phyloP scores from a whole-genome alignment of 2,797 vertebrate genomes.

The Nothura maculosa region DNA sequence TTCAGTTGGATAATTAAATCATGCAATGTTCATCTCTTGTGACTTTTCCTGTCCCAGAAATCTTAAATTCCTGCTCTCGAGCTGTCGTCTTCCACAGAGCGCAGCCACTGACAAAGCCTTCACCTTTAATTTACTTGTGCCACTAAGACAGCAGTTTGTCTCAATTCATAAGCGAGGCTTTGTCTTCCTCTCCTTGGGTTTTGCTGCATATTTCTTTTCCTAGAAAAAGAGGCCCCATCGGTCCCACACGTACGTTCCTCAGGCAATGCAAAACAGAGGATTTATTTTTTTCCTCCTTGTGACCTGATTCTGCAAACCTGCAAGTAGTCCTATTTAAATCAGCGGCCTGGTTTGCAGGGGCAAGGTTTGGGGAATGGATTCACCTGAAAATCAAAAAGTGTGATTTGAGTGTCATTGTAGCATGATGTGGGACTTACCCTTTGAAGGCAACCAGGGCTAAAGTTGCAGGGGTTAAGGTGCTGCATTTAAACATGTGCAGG shows the following conservation, averaged over 20 bases:
- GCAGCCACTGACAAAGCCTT: conserved; percentile 58
- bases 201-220: neutral
- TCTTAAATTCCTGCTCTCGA: conserved; percentile 38
- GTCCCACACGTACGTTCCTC: conserved; percentile 2
- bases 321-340: neutral
- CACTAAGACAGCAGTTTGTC: conserved; percentile 42
- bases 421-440: neutral
- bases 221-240: conserved; percentile 33
- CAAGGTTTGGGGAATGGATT: neutral
- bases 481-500: neutral
- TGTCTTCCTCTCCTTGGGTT: conserved; percentile 12
- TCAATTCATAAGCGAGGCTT: neutral
- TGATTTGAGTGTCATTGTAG: neutral
- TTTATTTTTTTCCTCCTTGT: neutral
- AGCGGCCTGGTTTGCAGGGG: neutral
- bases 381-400: neutral
- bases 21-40: neutral
- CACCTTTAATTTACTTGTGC: conserved; percentile 5
- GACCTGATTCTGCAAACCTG: conserved; percentile 57
- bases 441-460: neutral
- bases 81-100: conserved; percentile 16
- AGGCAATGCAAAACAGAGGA: conserved; percentile 2
- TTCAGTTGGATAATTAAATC: conserved; percentile 56
- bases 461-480: neutral
- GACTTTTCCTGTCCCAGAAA: conserved; percentile 31